Base-by-base conservation (phyloP, 2,113 vertebrate genomes). In the Cyanoramphus novaezelandiae region DNA sequence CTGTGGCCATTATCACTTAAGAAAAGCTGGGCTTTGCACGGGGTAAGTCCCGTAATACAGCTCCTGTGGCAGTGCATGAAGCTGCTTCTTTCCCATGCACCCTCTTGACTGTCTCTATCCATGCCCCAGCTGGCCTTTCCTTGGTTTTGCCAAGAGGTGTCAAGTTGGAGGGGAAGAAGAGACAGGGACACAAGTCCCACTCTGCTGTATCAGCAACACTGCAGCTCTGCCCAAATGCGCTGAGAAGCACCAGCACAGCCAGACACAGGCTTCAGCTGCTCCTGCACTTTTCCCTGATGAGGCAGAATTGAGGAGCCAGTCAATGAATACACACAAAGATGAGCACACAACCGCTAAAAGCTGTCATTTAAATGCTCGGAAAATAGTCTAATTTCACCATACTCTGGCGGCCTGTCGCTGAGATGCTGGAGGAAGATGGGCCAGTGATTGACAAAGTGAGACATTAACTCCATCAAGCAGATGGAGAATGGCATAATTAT, bases 401-500 rank as follows among this genome's bases (percentile, higher is more conserved):
- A 9, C 20, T 28, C 67, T 90, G 74, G 17, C 82, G 95, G 87
- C 35, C 59, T 94, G 8, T 72, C 79, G 55, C 94, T 0, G 35
- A 72, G 69, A 49, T 17, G 46, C 65, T 74, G 70, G 49, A 86
- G 74, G 69, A 92, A 94, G 92, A 93, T 39, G 53, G 78, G 78
- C 90, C 71, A 80, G 60, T 53, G 85, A 87, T 31, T 86, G 90
- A 91, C 78, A 88, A 91, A 96, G 82, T 62, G 71, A 93, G 83
- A 65, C 60, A 92, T 95, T 86, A 96, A 85, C 86, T 92, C 85
- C 85, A 82, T 91, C 91, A 91, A 93, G 83, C 94, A 97, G 86
- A 93, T 93, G 95, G 94, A 93, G 53, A 88, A 93, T 46, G 52
- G 77, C 93, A 92, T 93, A 95, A 88, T 96, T 93, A 94, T 89